Evolutionary conservation across 2,888 invertebrate species (phyloP), one percentile per base, ranked within the genome.

Genomic region (Thereva nobilitata): DNA sequence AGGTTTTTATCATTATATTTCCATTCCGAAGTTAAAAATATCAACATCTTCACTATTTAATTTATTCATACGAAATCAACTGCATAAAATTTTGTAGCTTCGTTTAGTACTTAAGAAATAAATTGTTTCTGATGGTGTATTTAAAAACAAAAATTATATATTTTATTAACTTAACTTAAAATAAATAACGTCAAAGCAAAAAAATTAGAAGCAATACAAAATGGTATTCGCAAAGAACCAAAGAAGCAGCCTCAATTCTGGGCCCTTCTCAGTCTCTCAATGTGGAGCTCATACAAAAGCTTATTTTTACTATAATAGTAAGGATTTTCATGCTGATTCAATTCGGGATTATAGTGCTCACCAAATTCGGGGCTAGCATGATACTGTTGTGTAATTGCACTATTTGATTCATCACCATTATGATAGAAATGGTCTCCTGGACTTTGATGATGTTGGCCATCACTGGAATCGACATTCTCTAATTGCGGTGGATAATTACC

Each of bases 251-350:
- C 5, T 65, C 49, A 65, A 42, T 71, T 69, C 67, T 66, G 57
- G 12, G 47, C 64, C 82, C 94, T 85, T 79, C 90, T 89, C 76
- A 89, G 81, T 77, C 93, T 85, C 75, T 92, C 91, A 77, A 92
- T 82, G 80, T 94, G 93, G 77, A 93, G 84, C 80, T 93, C 89
- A 82, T 91, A 93, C 75, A 95, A 82, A 76, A 95, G 81, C 82
- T 92, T 93, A 80, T 95, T 95, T 73, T 86, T 86, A 74, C 90
- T 88, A 78, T 89, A 94, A 78, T 94, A 95, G 79, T 90, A 90
- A 38, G 89, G 92, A 84, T 95, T 95, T 75, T 93, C 88, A 64
- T 84, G 80, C 68, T 89, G 88, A 76, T 82, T 86, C 63, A 95
- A 83, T 75, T 92, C 92, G 12, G 95, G 94, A 73, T 86, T 86